These are phyloP conservation scores for Neomonachus schauinslandi DNA, from an alignment of 2,113 vertebrate species.

Conservation along the genomic window DNA sequence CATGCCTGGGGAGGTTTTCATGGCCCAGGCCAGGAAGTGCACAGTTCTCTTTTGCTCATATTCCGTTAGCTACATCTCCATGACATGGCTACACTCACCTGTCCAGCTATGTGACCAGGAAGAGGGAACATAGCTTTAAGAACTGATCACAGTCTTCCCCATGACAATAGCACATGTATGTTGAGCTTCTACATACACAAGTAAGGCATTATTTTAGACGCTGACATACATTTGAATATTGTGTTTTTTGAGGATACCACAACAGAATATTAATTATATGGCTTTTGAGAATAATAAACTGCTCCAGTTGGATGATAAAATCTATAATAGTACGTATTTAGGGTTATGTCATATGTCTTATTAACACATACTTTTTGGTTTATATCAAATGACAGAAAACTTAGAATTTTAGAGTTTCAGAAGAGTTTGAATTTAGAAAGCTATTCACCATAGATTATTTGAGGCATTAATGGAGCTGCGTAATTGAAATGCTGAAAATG, in stretches of 20 bases:
- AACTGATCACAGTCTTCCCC: not conserved
- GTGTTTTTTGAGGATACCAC: not conserved
- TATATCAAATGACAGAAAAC: not conserved
- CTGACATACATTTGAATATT: not conserved
- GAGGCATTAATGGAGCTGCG: not conserved
- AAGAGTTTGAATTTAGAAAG: slow-evolving; percentile 46
- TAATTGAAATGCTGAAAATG: slow-evolving; percentile 70
- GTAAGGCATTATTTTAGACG: not conserved
- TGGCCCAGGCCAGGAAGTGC: not conserved
- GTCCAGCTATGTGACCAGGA: not conserved
- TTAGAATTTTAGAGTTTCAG: slow-evolving; percentile 1
- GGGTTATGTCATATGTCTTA: not conserved
- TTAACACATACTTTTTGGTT: not conserved
- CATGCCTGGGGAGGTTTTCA: not conserved
- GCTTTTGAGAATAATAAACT: not conserved
- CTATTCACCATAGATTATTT: slow-evolving; percentile 56
- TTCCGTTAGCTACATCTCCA: not conserved
- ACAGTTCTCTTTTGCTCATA: not conserved
- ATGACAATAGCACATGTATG: not conserved
- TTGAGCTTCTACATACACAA: not conserved
- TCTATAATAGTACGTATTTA: not conserved
- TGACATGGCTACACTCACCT: not conserved
- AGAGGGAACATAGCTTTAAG: not conserved
- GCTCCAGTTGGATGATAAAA: not conserved
- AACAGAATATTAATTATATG: not conserved